These are phyloP conservation scores for Drosophila simulans DNA, from an alignment of 1,140 invertebrate species.

Conservation along the genomic window DNA sequence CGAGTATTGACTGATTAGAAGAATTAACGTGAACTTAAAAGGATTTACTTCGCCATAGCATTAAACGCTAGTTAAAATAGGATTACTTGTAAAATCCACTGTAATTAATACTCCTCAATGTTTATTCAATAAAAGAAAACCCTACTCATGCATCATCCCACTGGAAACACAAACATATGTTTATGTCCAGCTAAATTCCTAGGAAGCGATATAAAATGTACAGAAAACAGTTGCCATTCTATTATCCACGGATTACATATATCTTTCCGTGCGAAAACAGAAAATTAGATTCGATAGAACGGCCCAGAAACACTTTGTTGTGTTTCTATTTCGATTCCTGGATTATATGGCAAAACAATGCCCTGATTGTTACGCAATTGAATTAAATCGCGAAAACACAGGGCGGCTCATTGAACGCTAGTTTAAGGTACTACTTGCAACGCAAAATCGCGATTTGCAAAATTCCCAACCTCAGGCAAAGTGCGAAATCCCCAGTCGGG, in stretches of 20 bases:
- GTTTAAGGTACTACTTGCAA: conserved; percentile 30
- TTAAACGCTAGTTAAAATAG: too few relatives aligned
- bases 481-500: conserved; percentile 22
- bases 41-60: too few relatives aligned
- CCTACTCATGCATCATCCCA: not conserved
- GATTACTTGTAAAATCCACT: too few relatives aligned
- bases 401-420: conserved; percentile 30
- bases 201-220: conserved; percentile 7
- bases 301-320: conserved; percentile 6
- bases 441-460: conserved; percentile 26
- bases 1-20: too few relatives aligned
- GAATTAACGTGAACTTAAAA: too few relatives aligned
- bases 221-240: not conserved
- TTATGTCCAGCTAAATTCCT: conserved; percentile 5
- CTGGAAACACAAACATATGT: not conserved
- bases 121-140: not conserved
- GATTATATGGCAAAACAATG: conserved; percentile 7
- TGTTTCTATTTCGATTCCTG: not conserved
- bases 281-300: conserved; percentile 5
- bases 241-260: not conserved
- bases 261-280: not conserved
- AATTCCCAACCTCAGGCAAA: conserved; percentile 31
- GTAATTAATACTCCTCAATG: not conserved
- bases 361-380: conserved; percentile 11
- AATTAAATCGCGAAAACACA: conserved; percentile 29